A percentile compares a stretch with the other conserved stretches of the same genome.
Conservation (phyloP, 1,140 invertebrate species). For the Saxidomus purpurata region DNA sequence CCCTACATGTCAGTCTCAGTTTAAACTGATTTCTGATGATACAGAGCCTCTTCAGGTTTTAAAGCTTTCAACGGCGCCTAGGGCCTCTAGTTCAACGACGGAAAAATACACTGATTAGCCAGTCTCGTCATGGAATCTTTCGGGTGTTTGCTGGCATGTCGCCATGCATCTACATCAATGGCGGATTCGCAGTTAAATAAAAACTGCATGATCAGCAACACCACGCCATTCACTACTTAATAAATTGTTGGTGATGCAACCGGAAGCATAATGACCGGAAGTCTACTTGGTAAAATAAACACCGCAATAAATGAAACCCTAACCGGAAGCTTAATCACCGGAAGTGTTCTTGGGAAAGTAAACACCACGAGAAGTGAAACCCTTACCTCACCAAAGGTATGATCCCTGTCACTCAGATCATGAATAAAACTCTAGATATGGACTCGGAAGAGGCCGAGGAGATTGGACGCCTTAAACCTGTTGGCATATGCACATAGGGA, state of each 20-base stretch:
- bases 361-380: background rate
- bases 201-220: background rate
- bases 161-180: background rate
- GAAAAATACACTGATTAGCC: background rate
- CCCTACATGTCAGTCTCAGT: background rate
- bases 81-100: background rate
- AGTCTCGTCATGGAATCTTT: background rate
- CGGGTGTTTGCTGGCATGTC: constrained; percentile 1
- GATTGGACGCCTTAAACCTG: background rate
- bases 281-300: no score
- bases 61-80: background rate
- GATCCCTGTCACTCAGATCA: background rate
- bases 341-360: background rate
- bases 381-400: background rate
- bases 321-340: background rate
- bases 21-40: background rate
- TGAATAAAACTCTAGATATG: constrained; percentile 4
- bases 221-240: background rate
- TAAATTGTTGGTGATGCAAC: background rate
- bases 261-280: background rate
- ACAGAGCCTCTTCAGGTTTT: constrained; percentile 19
- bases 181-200: background rate
- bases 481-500: background rate
- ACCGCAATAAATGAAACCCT: background rate
- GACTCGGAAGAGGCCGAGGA: constrained; percentile 3